A percentile compares a stretch with the other conserved stretches of the same genome.
Conservation (phyloP, 1,140 invertebrate species). For the Ooceraea biroi region DNA sequence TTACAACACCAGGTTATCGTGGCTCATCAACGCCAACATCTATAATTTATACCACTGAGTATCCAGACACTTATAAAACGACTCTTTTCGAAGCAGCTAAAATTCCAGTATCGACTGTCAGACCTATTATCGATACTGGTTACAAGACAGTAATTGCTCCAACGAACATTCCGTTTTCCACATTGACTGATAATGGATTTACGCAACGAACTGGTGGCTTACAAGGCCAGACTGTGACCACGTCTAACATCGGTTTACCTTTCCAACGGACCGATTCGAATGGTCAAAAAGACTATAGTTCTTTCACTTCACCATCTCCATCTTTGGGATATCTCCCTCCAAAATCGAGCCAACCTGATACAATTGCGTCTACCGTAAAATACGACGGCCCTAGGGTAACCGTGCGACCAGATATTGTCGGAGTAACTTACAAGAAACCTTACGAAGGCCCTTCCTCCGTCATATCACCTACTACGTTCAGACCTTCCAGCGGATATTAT, state of each 20-base stretch:
- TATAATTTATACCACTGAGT: constrained; percentile 74
- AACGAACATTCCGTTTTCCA: constrained; percentile 65
- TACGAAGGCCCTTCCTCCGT: constrained; percentile 42
- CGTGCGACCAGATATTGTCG: constrained; percentile 35
- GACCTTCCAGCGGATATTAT: constrained; percentile 41
- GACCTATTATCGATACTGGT: constrained; percentile 70
- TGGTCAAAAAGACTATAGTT: constrained; percentile 23
- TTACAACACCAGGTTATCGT: neutral
- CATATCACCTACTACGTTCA: constrained; percentile 27
- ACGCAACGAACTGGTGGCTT: constrained; percentile 47
- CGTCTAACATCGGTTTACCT: constrained; percentile 76
- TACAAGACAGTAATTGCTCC: constrained; percentile 75
- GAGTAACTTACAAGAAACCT: constrained; percentile 76
- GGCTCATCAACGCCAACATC: constrained; percentile 72
- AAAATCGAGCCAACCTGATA: constrained; percentile 30
- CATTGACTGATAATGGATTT: constrained; percentile 55
- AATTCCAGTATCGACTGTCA: constrained; percentile 73
- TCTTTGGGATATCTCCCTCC: constrained; percentile 23
- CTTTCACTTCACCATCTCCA: constrained; percentile 20
- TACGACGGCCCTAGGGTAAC: constrained; percentile 24
- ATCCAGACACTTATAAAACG: constrained; percentile 73
- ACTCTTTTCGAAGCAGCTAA: constrained; percentile 74
- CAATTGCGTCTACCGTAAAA: neutral
- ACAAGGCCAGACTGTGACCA: constrained; percentile 64
- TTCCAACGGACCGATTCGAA: constrained; percentile 73